Conservation (phyloP, 2,888 invertebrate genomes). For the Malthinus flaveolus region DNA sequence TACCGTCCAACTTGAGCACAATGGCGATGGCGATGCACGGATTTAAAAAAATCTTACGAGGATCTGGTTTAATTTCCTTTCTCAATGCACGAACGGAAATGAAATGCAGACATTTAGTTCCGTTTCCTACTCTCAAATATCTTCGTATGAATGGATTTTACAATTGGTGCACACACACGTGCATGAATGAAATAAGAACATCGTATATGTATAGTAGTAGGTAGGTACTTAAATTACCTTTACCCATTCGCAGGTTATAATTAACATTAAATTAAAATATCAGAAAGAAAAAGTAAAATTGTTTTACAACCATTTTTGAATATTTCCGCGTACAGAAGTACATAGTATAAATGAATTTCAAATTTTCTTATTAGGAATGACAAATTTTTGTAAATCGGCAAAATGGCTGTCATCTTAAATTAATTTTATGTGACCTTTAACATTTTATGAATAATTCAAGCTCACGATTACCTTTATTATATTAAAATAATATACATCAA, state of each 20-base stretch:
- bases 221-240: no score
- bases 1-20: background rate
- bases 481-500: background rate
- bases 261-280: no score
- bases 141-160: conserved; percentile 16
- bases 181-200: conserved; percentile 20
- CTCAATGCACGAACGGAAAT: conserved; percentile 12
- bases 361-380: no score
- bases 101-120: conserved; percentile 26
- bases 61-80: background rate
- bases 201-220: no score
- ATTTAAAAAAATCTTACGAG: background rate
- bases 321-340: no score
- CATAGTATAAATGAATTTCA: no score
- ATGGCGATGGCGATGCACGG: background rate
- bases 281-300: no score
- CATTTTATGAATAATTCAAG: conserved; percentile 4
- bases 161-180: conserved; percentile 11
- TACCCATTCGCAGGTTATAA: no score
- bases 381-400: no score
- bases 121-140: conserved; percentile 27
- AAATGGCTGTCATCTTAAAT: background rate
- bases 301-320: no score
- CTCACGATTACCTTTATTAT: background rate
- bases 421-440: background rate